These are phyloP conservation scores for Serinus canaria DNA, from an alignment of 2,113 vertebrate species.

Conservation along the genomic window DNA sequence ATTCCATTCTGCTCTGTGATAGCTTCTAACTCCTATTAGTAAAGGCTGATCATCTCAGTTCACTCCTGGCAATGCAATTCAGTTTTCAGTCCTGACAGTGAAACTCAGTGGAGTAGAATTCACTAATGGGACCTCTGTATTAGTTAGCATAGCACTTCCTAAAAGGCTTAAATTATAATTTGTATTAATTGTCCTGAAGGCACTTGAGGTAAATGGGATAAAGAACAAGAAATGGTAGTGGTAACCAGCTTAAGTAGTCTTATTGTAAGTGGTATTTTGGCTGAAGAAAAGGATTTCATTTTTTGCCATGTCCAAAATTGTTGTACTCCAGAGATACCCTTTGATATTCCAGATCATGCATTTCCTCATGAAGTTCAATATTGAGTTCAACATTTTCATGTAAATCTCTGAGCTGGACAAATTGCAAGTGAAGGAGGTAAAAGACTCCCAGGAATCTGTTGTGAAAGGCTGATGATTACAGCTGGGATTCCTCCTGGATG, in stretches of 20 bases:
- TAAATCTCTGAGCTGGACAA: not conserved
- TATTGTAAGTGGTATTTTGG: not conserved
- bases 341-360: not conserved
- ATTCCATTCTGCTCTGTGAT: not conserved
- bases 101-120: not conserved
- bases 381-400: not conserved
- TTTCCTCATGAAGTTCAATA: not conserved
- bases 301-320: not conserved
- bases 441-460: slow-evolving; percentile 9
- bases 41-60: not conserved
- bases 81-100: not conserved
- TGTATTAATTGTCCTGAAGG: not conserved
- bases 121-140: not conserved
- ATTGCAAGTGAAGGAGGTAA: slow-evolving; percentile 17
- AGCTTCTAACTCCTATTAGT: not conserved
- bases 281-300: not conserved
- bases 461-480: slow-evolving; percentile 20
- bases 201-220: not conserved
- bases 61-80: not conserved
- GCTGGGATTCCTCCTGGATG: slow-evolving; percentile 32
- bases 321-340: not conserved
- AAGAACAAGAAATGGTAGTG: not conserved
- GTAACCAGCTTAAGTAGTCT: not conserved
- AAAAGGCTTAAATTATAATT: not conserved
- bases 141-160: not conserved